Base-by-base conservation (phyloP, 2,888 invertebrate species). In the Ornithoptera alexandrae region DNA sequence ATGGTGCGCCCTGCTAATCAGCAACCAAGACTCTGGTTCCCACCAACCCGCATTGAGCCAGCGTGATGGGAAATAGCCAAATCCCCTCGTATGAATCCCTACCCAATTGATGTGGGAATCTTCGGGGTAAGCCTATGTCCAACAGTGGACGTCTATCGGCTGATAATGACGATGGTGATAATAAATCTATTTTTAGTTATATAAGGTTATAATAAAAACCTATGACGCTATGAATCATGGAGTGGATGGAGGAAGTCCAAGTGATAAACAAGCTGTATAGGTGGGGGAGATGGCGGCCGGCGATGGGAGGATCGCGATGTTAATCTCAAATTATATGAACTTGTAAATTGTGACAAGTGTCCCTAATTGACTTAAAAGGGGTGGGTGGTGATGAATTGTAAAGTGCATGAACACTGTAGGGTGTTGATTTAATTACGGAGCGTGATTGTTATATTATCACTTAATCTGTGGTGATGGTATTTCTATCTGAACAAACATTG, bases 271-370 rank as follows among this genome's bases (percentile, higher is more conserved):
- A 46, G 65, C 56, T 65, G 59, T 63, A 24, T n/a, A 22, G 10
- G 17, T 65, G 46, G 66, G 70, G 68, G 65, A 71, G 71, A 71
- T 71, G 57, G 46, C 50, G 60, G 39, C 17, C 2, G 42, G 58
- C 30, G 69, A 70, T 70, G 66, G 20, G 66, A 4, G 46, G 46
- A 57, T 39, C 46, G 65, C 46, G 71, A 64, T 64, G 63, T 22
- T 39, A 42, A 65, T 62, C 63, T 70, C 72, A 73, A 73, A 76
- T 77, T 73, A 74, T 72, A 74, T 74, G 73, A 72, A 71, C 70
- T 72, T 72, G 72, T 74, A 72, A 72, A 72, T 74, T 72, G 72
- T 72, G 69, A 74, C 72, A 73, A 75, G 74, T 72, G 74, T 65
- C 62, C 71, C 66, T 75, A 76, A 76, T 75, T 74, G 72, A 73